These are phyloP conservation scores for Oscheius sp. DNA, from an alignment of 2,888 invertebrate species.

Conservation along the genomic window DNA sequence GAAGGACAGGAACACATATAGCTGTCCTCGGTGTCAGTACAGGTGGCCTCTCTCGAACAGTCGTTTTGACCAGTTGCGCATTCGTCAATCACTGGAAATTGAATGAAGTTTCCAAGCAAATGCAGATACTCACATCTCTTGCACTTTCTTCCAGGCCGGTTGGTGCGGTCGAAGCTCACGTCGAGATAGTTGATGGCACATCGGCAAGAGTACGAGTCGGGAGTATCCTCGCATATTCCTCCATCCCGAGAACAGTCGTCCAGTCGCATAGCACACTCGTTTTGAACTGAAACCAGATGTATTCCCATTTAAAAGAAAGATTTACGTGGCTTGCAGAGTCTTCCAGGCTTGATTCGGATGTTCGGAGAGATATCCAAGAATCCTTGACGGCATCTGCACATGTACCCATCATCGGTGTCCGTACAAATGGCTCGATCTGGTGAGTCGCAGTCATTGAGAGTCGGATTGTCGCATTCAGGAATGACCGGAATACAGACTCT, in stretches of 20 bases:
- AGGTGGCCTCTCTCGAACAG: conserved; percentile 69
- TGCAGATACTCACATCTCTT: conserved; percentile 58
- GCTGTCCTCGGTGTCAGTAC: conserved; percentile 71
- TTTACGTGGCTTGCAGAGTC: conserved; percentile 71
- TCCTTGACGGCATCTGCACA: conserved; percentile 57
- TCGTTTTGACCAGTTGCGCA: conserved; percentile 77
- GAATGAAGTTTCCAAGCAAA: neutral
- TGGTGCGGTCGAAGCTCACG: conserved; percentile 69
- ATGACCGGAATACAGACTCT: conserved; percentile 63
- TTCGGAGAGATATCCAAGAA: conserved; percentile 72
- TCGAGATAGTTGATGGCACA: conserved; percentile 72
- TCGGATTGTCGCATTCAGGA: conserved; percentile 69
- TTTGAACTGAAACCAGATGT: conserved; percentile 61
- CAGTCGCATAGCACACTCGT: conserved; percentile 65
- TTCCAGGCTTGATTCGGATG: conserved; percentile 65
- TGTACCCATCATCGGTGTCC: conserved; percentile 71
- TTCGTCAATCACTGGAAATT: conserved; percentile 85
- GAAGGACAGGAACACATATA: conserved; percentile 71
- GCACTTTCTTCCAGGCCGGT: conserved; percentile 72
- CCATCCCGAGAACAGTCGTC: conserved; percentile 68
- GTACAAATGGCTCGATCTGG: conserved; percentile 69
- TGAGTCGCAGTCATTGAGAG: conserved; percentile 69
- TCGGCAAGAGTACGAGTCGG: conserved; percentile 71
- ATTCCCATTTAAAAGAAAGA: neutral
- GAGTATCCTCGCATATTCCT: conserved; percentile 72